Evolutionary conservation across 2,113 vertebrate species (phyloP).

Genomic region (Toxotes chatareus): DNA sequence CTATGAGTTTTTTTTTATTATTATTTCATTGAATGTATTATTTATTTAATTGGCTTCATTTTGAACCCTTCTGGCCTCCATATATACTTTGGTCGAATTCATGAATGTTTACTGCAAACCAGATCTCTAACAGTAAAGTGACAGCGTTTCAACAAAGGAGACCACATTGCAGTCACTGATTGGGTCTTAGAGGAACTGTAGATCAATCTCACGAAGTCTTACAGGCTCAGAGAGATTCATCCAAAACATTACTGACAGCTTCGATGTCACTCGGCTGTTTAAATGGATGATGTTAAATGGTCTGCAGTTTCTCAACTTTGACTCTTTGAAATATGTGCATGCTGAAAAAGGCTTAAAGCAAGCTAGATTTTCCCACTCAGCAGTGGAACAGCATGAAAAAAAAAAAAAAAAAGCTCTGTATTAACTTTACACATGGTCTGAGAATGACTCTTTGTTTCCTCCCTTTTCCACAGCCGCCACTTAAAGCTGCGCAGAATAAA

Average conservation of each 20-base stretch:
- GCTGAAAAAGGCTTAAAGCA: conserved; percentile 39
- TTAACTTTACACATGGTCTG: conserved; percentile 74
- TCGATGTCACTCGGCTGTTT: conserved; percentile 29
- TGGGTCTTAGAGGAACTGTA: neutral
- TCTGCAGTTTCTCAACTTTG: conserved; percentile 62
- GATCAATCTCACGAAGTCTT: conserved; percentile 17
- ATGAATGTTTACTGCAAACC: neutral
- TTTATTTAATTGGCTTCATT: neutral
- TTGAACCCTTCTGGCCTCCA: neutral
- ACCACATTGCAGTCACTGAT: neutral
- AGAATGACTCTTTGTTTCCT: conserved; percentile 82
- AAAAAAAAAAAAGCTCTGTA: conserved; percentile 43
- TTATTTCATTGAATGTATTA: neutral
- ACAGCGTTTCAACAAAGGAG: neutral
- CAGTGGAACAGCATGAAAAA: conserved; percentile 50
- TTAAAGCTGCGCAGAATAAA: conserved; percentile 82
- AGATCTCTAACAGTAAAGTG: neutral
- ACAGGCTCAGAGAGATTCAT: conserved; percentile 7
- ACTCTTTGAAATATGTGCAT: conserved; percentile 45
- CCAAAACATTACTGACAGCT: conserved; percentile 37
- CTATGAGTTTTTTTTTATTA: too few relatives aligned
- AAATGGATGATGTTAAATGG: conserved; percentile 61
- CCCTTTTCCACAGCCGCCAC: conserved; percentile 75
- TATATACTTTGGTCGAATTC: neutral
- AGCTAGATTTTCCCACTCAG: conserved; percentile 52